Conservation (phyloP, 1,140 invertebrate species). For the Drosophila sp. region DNA sequence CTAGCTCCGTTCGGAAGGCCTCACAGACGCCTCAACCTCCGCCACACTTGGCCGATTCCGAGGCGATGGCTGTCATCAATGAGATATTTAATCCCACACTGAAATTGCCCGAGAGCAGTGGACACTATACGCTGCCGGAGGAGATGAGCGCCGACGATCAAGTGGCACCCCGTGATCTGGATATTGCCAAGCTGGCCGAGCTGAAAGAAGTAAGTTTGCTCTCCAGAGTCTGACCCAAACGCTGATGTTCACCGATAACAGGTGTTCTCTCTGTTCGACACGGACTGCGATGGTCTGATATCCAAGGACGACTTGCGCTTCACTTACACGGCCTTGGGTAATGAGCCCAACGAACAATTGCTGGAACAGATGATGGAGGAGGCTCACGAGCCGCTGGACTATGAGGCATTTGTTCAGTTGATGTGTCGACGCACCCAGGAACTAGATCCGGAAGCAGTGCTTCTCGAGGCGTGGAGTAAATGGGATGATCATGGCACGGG, state of each 20-base stretch:
- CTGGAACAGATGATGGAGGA: slow-evolving; percentile 86
- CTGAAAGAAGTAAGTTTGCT: slow-evolving; percentile 84
- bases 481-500: slow-evolving; percentile 86
- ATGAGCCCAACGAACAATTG: slow-evolving; percentile 84
- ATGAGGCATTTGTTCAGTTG: slow-evolving; percentile 86
- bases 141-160: slow-evolving; percentile 83
- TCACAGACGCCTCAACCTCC: slow-evolving; percentile 61
- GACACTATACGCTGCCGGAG: slow-evolving; percentile 84
- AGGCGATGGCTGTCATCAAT: slow-evolving; percentile 83
- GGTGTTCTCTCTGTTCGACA: slow-evolving; percentile 86
- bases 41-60: slow-evolving; percentile 55
- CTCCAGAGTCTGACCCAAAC: not conserved
- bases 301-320: slow-evolving; percentile 85
- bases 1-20: slow-evolving; percentile 64
- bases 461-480: slow-evolving; percentile 85
- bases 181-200: slow-evolving; percentile 85
- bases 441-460: slow-evolving; percentile 86
- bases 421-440: slow-evolving; percentile 86
- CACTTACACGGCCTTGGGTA: slow-evolving; percentile 85
- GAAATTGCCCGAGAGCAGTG: slow-evolving; percentile 77
- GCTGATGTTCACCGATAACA: slow-evolving; percentile 47
- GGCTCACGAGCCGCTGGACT: slow-evolving; percentile 85
- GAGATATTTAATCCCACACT: slow-evolving; percentile 83
- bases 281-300: slow-evolving; percentile 86
- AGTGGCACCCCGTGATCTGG: slow-evolving; percentile 84